These are phyloP conservation scores for Telmatochromis brichardi DNA, from an alignment of 2,113 vertebrate species.

Conservation along the genomic window DNA sequence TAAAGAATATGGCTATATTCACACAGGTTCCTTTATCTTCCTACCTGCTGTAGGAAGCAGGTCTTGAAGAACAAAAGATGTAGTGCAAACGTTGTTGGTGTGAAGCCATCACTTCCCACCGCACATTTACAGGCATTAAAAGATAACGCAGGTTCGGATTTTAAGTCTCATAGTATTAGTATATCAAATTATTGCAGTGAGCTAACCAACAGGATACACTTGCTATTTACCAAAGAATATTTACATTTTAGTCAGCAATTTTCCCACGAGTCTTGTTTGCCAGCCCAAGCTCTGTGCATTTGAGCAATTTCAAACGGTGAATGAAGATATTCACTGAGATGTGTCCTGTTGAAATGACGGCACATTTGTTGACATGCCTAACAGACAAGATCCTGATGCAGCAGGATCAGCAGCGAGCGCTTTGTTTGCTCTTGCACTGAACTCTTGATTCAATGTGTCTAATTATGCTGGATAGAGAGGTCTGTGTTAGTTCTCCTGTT, in stretches of 20 bases:
- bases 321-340: neutral
- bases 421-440: constrained; percentile 70
- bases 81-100: neutral
- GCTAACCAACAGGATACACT: constrained; percentile 17
- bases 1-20: constrained; percentile 53
- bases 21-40: constrained; percentile 31
- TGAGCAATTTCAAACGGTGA: neutral
- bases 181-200: neutral
- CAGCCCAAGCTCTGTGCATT: neutral
- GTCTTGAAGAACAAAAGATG: neutral
- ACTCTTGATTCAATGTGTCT: constrained; percentile 56
- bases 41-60: constrained; percentile 32
- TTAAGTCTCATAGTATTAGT: neutral
- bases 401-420: constrained; percentile 63
- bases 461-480: constrained; percentile 48
- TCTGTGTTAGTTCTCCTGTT: constrained; percentile 54
- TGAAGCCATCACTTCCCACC: neutral
- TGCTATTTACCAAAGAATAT: neutral
- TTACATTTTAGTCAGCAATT: neutral
- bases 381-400: constrained; percentile 76
- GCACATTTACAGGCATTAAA: neutral
- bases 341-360: constrained; percentile 37
- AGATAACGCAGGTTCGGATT: neutral
- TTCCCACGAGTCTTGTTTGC: constrained; percentile 33
- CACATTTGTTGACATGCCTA: constrained; percentile 69